Conservation (phyloP, 2,113 vertebrate genomes). For the Sylvilagus bachmani region DNA sequence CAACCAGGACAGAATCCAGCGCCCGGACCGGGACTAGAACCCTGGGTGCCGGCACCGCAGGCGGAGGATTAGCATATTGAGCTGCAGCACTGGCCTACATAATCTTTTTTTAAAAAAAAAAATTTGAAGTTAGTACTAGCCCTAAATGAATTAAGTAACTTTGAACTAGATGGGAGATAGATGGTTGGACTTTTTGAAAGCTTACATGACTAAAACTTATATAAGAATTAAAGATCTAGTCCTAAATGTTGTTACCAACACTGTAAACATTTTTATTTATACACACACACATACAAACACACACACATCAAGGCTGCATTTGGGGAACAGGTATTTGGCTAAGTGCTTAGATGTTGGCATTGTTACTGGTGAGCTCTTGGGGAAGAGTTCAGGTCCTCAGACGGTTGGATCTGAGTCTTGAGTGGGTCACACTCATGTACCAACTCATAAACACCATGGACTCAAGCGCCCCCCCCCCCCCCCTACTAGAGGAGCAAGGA, state of each 20-base stretch:
- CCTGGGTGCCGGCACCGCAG: too few relatives aligned
- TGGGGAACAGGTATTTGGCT: neutral
- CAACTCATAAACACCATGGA: neutral
- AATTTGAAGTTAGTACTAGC: neutral
- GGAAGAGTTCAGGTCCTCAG: neutral
- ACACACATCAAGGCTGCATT: neutral
- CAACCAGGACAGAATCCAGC: too few relatives aligned
- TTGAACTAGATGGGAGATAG: slow-evolving; percentile 8
- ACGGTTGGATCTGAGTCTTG: slow-evolving; percentile 19
- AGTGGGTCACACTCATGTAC: neutral
- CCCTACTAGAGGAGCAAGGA: too few relatives aligned
- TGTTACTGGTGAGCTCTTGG: slow-evolving; percentile 10
- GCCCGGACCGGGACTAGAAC: too few relatives aligned
- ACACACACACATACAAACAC: too few relatives aligned
- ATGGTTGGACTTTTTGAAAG: slow-evolving; percentile 36
- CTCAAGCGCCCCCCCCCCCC: neutral
- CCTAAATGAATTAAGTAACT: slow-evolving; percentile 22
- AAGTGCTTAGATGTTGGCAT: neutral
- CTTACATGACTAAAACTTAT: neutral
- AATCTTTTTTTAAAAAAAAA: neutral
- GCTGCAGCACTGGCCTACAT: too few relatives aligned
- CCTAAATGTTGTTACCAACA: slow-evolving; percentile 24
- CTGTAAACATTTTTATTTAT: neutral
- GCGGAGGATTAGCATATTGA: too few relatives aligned
- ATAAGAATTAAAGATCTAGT: neutral